phyloP scores from a whole-genome alignment of 2,113 vertebrate species.

The Nestor notabilis region DNA sequence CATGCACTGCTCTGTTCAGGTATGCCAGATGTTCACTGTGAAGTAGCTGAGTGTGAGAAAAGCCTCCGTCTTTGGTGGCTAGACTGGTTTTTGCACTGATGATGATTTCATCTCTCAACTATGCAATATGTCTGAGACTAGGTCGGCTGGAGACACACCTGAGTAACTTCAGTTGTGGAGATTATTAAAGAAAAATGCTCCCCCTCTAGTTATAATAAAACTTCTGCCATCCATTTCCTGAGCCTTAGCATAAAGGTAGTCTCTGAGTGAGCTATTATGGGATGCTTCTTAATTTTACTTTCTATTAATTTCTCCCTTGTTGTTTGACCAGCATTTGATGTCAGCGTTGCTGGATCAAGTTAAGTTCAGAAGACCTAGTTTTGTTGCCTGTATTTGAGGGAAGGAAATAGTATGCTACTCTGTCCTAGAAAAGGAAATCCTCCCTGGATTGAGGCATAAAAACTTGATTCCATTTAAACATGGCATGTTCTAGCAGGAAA shows the following conservation, averaged over 20 bases:
- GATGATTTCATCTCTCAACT: slow-evolving; percentile 46
- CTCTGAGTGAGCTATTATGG: neutral
- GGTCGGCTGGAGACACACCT: slow-evolving; percentile 48
- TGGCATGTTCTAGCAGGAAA: neutral
- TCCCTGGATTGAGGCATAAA: neutral
- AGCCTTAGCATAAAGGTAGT: neutral
- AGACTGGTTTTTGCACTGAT: neutral
- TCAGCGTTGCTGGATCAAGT: neutral
- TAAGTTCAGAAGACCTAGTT: slow-evolving; percentile 28
- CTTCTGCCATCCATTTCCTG: slow-evolving; percentile 4
- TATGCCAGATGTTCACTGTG: neutral
- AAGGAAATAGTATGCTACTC: slow-evolving; percentile 25
- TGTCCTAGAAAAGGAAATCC: slow-evolving; percentile 58
- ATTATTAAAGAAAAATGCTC: slow-evolving; percentile 38
- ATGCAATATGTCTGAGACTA: slow-evolving; percentile 15
- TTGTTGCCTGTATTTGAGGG: slow-evolving; percentile 15
- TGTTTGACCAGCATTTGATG: neutral
- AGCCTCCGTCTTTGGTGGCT: neutral
- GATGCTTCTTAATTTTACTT: neutral
- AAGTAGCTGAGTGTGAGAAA: slow-evolving; percentile 1
- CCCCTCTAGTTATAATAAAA: slow-evolving; percentile 57
- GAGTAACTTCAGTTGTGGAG: slow-evolving; percentile 47
- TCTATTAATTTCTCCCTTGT: neutral
- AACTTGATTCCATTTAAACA: slow-evolving; percentile 5
- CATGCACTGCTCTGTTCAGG: neutral